Conservation (phyloP, 2,113 vertebrate genomes). For the Daboia siamensis region DNA sequence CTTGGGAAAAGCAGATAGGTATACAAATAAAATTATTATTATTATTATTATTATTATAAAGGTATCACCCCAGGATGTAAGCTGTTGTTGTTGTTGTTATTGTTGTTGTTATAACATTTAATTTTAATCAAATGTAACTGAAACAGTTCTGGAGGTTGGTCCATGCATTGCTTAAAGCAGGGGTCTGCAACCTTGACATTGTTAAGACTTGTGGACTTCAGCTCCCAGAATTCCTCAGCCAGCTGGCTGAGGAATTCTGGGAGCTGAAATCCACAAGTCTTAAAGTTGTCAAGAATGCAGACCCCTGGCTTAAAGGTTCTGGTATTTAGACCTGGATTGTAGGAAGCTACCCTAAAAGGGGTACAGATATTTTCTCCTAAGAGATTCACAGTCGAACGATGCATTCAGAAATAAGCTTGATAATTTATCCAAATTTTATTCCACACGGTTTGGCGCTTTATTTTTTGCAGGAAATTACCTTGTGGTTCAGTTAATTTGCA, state of each 20-base stretch:
- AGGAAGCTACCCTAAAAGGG: too few relatives aligned
- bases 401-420: not conserved
- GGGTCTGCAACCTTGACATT: too few relatives aligned
- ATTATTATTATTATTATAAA: too few relatives aligned
- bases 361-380: not conserved
- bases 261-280: too few relatives aligned
- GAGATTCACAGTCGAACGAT: not conserved
- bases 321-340: not conserved
- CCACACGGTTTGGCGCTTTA: not conserved
- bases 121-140: not conserved
- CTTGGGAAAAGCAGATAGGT: too few relatives aligned
- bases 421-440: not conserved
- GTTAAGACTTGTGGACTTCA: too few relatives aligned
- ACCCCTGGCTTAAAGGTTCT: not conserved
- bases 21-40: too few relatives aligned
- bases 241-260: too few relatives aligned
- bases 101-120: not conserved
- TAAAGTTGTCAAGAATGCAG: too few relatives aligned
- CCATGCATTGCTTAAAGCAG: not conserved
- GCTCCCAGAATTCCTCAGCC: too few relatives aligned
- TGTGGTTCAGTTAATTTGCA: not conserved
- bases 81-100: not conserved
- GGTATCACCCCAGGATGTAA: too few relatives aligned
- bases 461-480: constrained; percentile 3
- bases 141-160: not conserved